These are phyloP conservation scores for Mohoua ochrocephala DNA, from an alignment of 2,113 vertebrate genomes.

Conservation along the genomic window DNA sequence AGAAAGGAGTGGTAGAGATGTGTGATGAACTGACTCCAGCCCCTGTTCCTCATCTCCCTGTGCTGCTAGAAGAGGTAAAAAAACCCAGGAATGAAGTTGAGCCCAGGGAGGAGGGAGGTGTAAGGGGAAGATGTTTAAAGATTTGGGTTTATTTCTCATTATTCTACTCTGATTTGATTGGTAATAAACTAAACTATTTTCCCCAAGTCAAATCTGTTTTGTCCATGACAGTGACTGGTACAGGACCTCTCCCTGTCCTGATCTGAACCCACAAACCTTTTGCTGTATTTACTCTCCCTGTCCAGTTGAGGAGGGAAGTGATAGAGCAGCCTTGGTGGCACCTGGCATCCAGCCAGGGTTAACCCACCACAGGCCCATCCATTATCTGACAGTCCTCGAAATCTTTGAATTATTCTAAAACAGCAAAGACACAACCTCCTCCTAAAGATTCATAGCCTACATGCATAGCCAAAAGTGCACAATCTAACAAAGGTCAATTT, in stretches of 20 bases:
- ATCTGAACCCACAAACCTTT: not conserved
- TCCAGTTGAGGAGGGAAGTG: not conserved
- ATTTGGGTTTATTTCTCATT: not conserved
- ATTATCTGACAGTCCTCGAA: not conserved
- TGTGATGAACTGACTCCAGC: not conserved
- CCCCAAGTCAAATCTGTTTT: not conserved
- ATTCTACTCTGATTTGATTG: not conserved
- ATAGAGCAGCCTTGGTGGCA: not conserved
- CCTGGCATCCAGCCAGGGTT: not conserved
- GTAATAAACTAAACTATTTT: not conserved
- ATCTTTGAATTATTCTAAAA: not conserved
- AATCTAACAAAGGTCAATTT: not conserved
- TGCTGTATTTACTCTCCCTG: not conserved
- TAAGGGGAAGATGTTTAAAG: not conserved
- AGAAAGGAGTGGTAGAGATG: not conserved
- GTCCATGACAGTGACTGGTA: not conserved
- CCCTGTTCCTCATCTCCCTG: too few species aligned
- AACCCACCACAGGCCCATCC: not conserved
- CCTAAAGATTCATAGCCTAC: not conserved
- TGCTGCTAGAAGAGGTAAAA: not conserved
- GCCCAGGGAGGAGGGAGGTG: not conserved
- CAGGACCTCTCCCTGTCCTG: not conserved
- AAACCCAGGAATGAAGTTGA: not conserved
- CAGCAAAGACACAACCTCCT: not conserved
- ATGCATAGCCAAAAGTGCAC: too few species aligned